Percentiles rank a stretch among this genome's conserved stretches.
Evolutionary conservation across 2,888 invertebrate genomes (phyloP).

Genomic region (Adelognathus sp.): DNA sequence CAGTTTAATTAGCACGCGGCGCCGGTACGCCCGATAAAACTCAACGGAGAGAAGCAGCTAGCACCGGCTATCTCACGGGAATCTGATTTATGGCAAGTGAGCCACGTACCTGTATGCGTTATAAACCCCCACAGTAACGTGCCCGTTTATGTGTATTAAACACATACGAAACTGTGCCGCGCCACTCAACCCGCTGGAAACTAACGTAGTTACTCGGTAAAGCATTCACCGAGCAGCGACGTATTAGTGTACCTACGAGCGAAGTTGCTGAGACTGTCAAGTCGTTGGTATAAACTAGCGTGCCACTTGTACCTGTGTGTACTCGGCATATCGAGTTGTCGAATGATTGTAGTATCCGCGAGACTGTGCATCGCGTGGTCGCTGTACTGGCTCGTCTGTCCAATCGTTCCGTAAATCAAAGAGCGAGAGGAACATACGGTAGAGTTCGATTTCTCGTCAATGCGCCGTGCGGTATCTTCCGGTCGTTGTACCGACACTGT

Average conservation of each 20-base stretch:
- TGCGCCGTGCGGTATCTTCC: too few species aligned
- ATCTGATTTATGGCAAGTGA: conserved; percentile 80
- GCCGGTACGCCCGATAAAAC: conserved; percentile 79
- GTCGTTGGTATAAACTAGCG: conserved; percentile 31
- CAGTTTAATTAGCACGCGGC: conserved; percentile 81
- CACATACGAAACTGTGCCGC: background rate
- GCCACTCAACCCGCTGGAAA: conserved; percentile 34
- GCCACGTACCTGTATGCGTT: conserved; percentile 56
- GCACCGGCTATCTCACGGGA: conserved; percentile 78
- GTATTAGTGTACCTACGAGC: conserved; percentile 13
- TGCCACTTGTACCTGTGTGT: conserved; percentile 8
- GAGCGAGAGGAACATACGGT: background rate
- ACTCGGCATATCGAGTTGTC: conserved; percentile 31
- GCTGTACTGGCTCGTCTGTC: background rate
- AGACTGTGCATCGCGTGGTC: background rate
- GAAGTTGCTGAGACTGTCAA: conserved; percentile 21
- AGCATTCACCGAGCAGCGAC: conserved; percentile 3
- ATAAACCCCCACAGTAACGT: background rate
- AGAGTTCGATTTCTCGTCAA: background rate
- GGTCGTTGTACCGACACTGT: too few species aligned
- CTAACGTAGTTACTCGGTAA: conserved; percentile 19
- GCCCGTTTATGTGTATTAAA: background rate
- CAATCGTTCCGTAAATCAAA: background rate
- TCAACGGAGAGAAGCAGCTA: conserved; percentile 76
- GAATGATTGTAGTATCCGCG: background rate